Percentiles rank a stretch among this genome's conserved stretches.
These are phyloP conservation scores for Alces alces DNA, from an alignment of 2,113 vertebrate genomes.

Conservation along the genomic window DNA sequence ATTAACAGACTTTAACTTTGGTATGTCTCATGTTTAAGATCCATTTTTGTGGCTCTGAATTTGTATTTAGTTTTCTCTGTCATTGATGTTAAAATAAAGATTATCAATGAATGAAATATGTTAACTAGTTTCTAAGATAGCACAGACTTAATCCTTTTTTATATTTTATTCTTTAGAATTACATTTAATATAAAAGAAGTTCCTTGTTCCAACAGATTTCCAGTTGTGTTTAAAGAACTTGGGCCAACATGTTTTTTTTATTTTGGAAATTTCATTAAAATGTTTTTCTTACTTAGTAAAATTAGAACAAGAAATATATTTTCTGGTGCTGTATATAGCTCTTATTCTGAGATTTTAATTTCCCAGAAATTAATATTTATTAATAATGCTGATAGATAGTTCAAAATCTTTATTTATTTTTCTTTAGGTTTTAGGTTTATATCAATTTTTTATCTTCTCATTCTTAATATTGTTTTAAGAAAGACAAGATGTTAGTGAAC, in stretches of 20 bases:
- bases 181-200: background rate
- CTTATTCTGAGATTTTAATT: background rate
- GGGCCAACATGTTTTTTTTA: background rate
- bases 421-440: background rate
- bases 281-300: background rate
- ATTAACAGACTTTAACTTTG: background rate
- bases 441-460: background rate
- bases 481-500: background rate
- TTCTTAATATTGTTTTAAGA: background rate
- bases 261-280: background rate
- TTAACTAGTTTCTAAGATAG: background rate
- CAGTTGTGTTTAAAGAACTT: constrained; percentile 4
- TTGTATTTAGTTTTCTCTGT: background rate
- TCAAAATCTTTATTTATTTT: background rate
- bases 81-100: background rate
- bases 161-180: constrained; percentile 22
- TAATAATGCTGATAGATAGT: background rate
- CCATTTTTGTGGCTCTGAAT: background rate
- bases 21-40: background rate
- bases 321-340: background rate
- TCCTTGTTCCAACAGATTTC: background rate
- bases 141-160: background rate
- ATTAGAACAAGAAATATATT: background rate
- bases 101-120: background rate
- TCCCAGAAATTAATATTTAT: background rate